Percentiles rank a stretch among this genome's conserved stretches.
Conservation (phyloP, 2,797 vertebrate species). For the Phoeniculus purpureus region DNA sequence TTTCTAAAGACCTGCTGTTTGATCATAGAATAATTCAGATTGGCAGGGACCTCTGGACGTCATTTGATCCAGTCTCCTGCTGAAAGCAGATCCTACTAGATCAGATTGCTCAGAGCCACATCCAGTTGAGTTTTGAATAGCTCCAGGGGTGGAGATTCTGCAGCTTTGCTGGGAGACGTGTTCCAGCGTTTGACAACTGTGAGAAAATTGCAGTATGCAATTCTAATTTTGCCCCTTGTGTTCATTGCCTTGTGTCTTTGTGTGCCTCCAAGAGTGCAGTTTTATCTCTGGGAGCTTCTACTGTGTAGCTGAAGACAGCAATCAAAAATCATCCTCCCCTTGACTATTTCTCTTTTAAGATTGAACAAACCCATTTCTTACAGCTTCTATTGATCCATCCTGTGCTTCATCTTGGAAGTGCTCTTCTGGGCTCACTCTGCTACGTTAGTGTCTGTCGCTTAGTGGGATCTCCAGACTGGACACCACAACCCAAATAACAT, state of each 20-base stretch:
- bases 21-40: background rate
- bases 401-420: accelerated
- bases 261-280: background rate
- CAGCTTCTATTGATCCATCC: background rate
- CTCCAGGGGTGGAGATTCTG: background rate
- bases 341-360: background rate
- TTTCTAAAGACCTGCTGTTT: slow-evolving; percentile 10
- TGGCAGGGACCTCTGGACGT: background rate
- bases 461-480: background rate
- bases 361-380: background rate
- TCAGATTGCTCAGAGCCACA: background rate
- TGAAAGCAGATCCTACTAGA: slow-evolving; percentile 16
- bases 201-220: background rate
- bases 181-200: background rate
- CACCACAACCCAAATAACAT: background rate
- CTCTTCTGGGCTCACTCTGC: background rate
- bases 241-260: background rate
- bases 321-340: background rate
- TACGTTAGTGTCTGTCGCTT: background rate
- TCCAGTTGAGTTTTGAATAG: background rate
- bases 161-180: background rate
- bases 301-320: background rate
- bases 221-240: background rate
- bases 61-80: background rate
- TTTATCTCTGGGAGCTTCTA: background rate